Base-by-base conservation (phyloP, 2,888 invertebrate species). In the Caenorhabditis sp. region DNA sequence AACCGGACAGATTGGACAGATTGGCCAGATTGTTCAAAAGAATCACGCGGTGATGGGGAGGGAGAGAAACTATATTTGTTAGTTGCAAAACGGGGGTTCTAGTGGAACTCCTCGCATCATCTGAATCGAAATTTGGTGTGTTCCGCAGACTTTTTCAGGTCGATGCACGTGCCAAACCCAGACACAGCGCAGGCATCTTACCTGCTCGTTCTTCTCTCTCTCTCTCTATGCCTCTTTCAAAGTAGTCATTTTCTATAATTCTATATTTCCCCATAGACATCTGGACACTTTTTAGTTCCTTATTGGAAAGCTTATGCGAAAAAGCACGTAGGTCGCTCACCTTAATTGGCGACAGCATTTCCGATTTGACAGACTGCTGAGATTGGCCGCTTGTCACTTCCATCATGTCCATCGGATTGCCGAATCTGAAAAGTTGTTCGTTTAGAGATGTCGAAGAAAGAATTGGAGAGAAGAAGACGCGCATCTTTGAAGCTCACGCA, bases 341-440 rank as follows among this genome's bases (percentile, higher is more conserved):
- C 71, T 72, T 74, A 56, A 80, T 55, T 58, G 74, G 80, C 40
- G 74, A 74, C 32, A 80, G 60, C 67, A 80, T 72, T 35, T 80
- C 80, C 53, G 80, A 68, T 51, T 64, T 58, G 47, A 70, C 47
- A 53, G 68, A 58, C 32, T 70, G 70, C 24, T 44, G 24, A 20
- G 40, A 22, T 50, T 67, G 67, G n/a, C 60, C 67, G 51, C 60
- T 61, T 60, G 76, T 76, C 76, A 67, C 76, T 60, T 79, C 79
- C 71, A 79, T 71, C 65, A 70, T 70, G 60, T 78, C 78, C 60
- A 40, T 60, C 58, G 58, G 71, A 55, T 61, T 60, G 58, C 37
- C 60, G 67, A 74, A 74, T 74, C 74, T 74, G 74, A 53, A 74
- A 74, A 8, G 37, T 47, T 40, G 47, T 47, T 47, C 47, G 47